Conservation (phyloP, 1,140 invertebrate species). For the Calycopis cecrops region DNA sequence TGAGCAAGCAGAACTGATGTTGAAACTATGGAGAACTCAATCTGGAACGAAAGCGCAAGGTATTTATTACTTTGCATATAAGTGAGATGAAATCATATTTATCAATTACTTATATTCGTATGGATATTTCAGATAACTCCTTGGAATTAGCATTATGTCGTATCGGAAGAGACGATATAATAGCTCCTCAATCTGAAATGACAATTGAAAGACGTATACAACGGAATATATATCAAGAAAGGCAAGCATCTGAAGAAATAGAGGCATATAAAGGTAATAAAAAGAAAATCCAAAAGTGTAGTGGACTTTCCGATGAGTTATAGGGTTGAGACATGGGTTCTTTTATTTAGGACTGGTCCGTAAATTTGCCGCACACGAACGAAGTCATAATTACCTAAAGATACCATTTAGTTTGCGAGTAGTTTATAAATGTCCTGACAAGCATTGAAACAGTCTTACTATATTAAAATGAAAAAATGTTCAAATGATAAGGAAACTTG, state of each 20-base stretch:
- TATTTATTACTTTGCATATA: conserved; percentile 37
- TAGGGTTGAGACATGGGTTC: too few relatives aligned
- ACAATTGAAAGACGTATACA: conserved; percentile 87
- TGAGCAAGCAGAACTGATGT: conserved; percentile 95
- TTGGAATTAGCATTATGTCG: conserved; percentile 91
- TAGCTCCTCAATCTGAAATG: conserved; percentile 91
- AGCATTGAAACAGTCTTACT: too few relatives aligned
- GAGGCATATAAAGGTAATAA: conserved; percentile 70
- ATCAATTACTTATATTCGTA: not conserved
- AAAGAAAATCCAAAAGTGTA: too few relatives aligned
- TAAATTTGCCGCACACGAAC: too few relatives aligned
- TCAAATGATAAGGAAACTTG: too few relatives aligned
- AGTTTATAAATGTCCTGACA: too few relatives aligned
- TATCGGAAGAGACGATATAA: conserved; percentile 94
- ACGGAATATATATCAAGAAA: conserved; percentile 77
- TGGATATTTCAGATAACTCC: conserved; percentile 80
- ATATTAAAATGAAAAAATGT: too few relatives aligned
- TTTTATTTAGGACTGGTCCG: too few relatives aligned
- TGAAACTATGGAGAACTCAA: conserved; percentile 88
- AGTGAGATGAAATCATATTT: not conserved
- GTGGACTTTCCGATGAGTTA: too few relatives aligned
- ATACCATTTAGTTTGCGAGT: too few relatives aligned
- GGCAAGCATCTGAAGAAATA: conserved; percentile 75
- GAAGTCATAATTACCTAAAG: too few relatives aligned
- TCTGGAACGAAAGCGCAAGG: conserved; percentile 85